Conservation (phyloP, 2,888 invertebrate species). For the Thecocarcelia acutangulata region DNA sequence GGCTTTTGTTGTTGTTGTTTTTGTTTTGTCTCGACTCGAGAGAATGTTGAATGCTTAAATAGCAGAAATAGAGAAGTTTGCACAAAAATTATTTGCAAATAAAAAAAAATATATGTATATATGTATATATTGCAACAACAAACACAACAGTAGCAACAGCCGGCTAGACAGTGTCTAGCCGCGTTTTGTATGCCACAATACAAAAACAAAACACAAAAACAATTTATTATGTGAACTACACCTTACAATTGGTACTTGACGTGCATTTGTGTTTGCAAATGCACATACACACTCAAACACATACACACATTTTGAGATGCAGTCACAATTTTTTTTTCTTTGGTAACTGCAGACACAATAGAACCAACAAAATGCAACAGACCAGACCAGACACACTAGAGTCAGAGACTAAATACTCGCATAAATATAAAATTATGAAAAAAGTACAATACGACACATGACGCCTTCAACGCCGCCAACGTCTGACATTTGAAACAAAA, state of each 20-base stretch:
- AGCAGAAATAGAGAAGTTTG: constrained; percentile 63
- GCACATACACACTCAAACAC: constrained; percentile 16
- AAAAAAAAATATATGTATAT: background rate
- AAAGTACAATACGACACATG: constrained; percentile 47
- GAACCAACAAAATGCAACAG: constrained; percentile 67
- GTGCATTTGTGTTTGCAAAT: constrained; percentile 25
- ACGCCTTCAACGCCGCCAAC: constrained; percentile 66
- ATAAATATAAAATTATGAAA: constrained; percentile 25
- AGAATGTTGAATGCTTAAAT: constrained; percentile 65
- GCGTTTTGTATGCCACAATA: constrained; percentile 71
- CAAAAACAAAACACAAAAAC: constrained; percentile 70
- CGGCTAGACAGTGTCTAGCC: constrained; percentile 80
- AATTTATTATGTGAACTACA: constrained; percentile 65
- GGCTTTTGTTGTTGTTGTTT: constrained; percentile 49
- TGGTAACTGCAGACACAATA: constrained; percentile 65
- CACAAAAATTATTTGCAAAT: constrained; percentile 35
- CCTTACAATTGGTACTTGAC: constrained; percentile 60
- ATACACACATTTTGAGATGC: constrained; percentile 55
- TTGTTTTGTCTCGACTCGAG: constrained; percentile 56
- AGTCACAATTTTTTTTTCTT: constrained; percentile 50
- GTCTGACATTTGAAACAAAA: constrained; percentile 54
- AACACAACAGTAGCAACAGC: constrained; percentile 70
- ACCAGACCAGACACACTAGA: constrained; percentile 69
- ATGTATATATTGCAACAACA: constrained; percentile 51
- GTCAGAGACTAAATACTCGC: constrained; percentile 46